phyloP scores from a whole-genome alignment of 2,113 vertebrate species.

The Martes martes region DNA sequence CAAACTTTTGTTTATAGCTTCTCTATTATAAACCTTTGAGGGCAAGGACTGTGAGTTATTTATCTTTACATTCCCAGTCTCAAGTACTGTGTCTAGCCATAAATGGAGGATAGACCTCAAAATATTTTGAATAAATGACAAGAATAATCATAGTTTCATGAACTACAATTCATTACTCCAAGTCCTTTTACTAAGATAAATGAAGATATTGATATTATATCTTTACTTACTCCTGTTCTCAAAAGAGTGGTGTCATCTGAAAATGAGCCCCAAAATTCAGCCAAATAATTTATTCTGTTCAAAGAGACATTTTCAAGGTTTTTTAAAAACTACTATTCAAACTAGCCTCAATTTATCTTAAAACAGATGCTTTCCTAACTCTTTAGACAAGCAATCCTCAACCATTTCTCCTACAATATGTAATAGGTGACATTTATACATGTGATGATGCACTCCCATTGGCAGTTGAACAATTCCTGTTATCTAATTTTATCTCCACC shows the following conservation, averaged over 20 bases:
- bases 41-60: neutral
- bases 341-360: neutral
- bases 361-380: neutral
- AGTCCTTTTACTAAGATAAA: neutral
- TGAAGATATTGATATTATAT: neutral
- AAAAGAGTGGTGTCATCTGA: neutral
- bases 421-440: neutral
- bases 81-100: neutral
- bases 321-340: neutral
- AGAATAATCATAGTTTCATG: neutral
- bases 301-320: neutral
- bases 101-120: neutral
- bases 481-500: neutral
- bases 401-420: neutral
- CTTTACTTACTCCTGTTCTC: neutral
- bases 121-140: neutral
- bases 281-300: constrained; percentile 9
- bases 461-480: neutral
- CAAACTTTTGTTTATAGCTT: neutral
- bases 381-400: neutral
- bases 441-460: neutral
- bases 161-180: neutral
- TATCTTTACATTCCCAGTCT: neutral
- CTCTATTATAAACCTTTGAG: neutral
- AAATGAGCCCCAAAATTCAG: neutral